Percentiles rank a stretch among this genome's conserved stretches.
These are phyloP conservation scores for Anhinga anhinga DNA, from an alignment of 2,113 vertebrate genomes.

Conservation along the genomic window DNA sequence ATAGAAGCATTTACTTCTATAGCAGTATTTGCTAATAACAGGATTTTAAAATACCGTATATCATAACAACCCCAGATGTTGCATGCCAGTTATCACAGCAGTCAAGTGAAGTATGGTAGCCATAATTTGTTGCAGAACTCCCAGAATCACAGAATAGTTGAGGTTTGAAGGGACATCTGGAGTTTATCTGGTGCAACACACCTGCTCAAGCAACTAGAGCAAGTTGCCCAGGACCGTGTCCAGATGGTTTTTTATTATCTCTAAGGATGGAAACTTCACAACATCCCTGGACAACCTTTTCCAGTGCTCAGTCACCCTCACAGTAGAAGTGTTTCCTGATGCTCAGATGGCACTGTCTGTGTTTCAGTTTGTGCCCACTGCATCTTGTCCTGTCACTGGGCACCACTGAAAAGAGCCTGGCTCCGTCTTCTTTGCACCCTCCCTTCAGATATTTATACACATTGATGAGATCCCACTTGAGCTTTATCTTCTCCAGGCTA, in stretches of 20 bases:
- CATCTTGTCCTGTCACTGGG: neutral
- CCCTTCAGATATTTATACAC: neutral
- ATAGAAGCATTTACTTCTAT: neutral
- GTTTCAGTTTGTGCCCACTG: neutral
- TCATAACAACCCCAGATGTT: neutral
- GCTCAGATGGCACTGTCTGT: rapidly evolving
- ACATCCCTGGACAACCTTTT: neutral
- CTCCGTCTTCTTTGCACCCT: neutral
- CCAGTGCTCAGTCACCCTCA: neutral
- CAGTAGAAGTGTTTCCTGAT: neutral
- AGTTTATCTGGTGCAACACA: neutral
- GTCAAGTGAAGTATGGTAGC: neutral
- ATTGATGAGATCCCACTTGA: neutral
- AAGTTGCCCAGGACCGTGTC: neutral
- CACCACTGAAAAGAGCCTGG: neutral
- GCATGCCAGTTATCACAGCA: neutral
- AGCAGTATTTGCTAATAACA: neutral
- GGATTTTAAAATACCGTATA: neutral
- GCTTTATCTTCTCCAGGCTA: neutral
- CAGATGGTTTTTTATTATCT: neutral
- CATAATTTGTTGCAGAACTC: neutral
- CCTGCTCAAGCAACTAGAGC: neutral
- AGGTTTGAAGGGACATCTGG: neutral
- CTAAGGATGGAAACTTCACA: neutral
- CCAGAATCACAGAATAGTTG: neutral